Conservation (phyloP, 2,113 vertebrate species). For the Cichladusa arquata region DNA sequence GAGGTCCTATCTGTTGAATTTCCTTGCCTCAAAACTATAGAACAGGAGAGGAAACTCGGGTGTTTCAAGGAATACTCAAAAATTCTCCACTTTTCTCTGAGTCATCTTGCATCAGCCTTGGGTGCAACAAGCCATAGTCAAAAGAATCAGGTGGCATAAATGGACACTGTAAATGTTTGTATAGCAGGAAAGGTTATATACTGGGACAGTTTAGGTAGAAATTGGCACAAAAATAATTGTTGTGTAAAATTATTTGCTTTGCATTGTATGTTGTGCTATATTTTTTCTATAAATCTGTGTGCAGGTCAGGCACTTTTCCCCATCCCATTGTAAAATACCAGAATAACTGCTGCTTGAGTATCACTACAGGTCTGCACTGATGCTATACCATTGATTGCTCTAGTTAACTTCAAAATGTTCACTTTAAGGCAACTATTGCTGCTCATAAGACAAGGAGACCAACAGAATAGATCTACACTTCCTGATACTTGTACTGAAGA, state of each 20-base stretch:
- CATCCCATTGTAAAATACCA: background rate
- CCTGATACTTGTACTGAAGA: background rate
- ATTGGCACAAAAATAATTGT: background rate
- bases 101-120: background rate
- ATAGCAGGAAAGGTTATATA: background rate
- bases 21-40: background rate
- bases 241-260: background rate
- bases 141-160: background rate
- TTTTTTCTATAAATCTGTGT: background rate
- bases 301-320: background rate
- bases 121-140: accelerated
- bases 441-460: background rate
- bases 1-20: constrained; percentile 56
- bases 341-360: background rate
- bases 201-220: background rate
- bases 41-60: background rate
- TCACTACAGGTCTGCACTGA: background rate
- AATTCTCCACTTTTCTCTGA: background rate
- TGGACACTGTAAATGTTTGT: background rate
- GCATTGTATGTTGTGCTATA: background rate
- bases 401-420: background rate
- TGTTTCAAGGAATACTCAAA: background rate
- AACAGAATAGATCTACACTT: background rate
- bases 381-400: background rate
- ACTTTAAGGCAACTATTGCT: background rate